These are phyloP conservation scores for Peucedramus taeniatus DNA, from an alignment of 2,113 vertebrate species.

Conservation along the genomic window DNA sequence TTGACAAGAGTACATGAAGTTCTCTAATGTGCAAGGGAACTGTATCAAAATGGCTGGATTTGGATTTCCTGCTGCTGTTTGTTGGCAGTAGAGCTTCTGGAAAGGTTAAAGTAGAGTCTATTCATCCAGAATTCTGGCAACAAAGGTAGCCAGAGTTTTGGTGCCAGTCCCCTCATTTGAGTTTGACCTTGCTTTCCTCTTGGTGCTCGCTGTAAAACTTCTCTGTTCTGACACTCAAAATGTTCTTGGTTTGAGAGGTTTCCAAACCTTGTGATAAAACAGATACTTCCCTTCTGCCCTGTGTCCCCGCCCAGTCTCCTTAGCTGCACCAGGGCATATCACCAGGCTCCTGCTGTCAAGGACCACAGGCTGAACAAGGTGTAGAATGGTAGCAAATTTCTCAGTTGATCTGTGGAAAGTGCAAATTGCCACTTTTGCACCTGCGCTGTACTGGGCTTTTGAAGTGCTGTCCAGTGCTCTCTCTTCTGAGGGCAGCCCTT, in stretches of 20 bases:
- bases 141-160: neutral
- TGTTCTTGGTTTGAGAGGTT: neutral
- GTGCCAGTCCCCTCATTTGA: neutral
- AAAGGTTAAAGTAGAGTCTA: neutral
- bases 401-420: neutral
- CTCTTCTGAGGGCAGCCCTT: neutral
- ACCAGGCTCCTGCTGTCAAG: neutral
- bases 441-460: neutral
- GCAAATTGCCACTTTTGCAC: neutral
- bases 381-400: neutral
- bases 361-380: neutral
- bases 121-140: slow-evolving; percentile 38
- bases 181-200: slow-evolving; percentile 1
- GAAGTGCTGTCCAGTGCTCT: neutral
- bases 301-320: neutral
- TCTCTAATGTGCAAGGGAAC: neutral
- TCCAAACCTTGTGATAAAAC: neutral
- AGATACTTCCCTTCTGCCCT: accelerated
- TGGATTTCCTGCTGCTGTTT: slow-evolving; percentile 5
- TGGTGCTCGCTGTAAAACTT: neutral
- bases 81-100: neutral
- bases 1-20: neutral
- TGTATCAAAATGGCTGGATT: neutral
- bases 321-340: neutral
- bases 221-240: neutral